Percentiles rank a stretch among this genome's conserved stretches.
These are phyloP conservation scores for Boloria selene DNA, from an alignment of 2,888 invertebrate species.

Conservation along the genomic window DNA sequence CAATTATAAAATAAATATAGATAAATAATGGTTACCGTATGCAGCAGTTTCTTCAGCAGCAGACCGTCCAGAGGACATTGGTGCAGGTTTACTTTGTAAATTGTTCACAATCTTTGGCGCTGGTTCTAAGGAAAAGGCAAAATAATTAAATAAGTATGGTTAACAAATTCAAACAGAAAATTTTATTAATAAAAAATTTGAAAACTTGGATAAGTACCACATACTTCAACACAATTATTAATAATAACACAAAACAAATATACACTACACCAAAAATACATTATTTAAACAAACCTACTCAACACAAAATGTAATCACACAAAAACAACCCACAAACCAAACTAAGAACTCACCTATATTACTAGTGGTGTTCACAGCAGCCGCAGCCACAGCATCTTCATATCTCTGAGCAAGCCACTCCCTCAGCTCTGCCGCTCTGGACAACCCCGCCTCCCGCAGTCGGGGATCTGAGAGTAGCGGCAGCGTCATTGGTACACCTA, in stretches of 20 bases:
- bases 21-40: conserved; percentile 55
- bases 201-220: no score
- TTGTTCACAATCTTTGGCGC: conserved; percentile 69
- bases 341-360: conserved; percentile 56
- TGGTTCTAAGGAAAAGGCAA: conserved; percentile 51
- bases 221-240: no score
- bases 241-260: no score
- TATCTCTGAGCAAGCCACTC: conserved; percentile 91
- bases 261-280: no score
- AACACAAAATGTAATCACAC: no score
- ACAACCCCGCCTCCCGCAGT: conserved; percentile 87
- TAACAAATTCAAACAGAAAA: no score
- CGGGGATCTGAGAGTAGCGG: conserved; percentile 87
- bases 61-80: conserved; percentile 42
- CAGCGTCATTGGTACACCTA: conserved; percentile 72
- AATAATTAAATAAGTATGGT: neutral
- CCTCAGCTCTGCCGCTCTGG: conserved; percentile 87
- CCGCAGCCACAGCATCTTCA: conserved; percentile 93
- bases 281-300: no score
- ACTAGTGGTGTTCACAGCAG: conserved; percentile 64
- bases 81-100: conserved; percentile 65
- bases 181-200: no score
- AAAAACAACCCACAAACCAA: neutral
- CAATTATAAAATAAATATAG: neutral
- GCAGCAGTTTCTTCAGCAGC: conserved; percentile 52